Evolutionary conservation across 2,888 invertebrate genomes (phyloP).

Genomic region (Machimus rusticus): DNA sequence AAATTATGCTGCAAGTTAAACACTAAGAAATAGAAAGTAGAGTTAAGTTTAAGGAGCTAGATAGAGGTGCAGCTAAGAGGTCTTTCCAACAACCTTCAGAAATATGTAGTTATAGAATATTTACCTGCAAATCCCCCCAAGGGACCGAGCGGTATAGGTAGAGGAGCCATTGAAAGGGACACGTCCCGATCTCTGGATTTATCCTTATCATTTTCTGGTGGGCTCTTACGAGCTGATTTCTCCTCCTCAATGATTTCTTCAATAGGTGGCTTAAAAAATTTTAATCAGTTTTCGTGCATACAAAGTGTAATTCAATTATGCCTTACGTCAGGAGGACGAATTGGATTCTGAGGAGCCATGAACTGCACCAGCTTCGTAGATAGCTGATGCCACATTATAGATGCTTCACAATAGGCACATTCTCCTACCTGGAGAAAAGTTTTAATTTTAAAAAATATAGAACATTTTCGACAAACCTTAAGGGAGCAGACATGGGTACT

Average conservation of each 20-base stretch:
- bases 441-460: background rate
- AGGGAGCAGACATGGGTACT: slow-evolving; percentile 68
- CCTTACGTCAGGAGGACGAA: slow-evolving; percentile 79
- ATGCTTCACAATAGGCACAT: slow-evolving; percentile 91
- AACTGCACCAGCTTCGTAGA: slow-evolving; percentile 81
- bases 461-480: slow-evolving; percentile 55
- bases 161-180: slow-evolving; percentile 62
- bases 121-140: slow-evolving; percentile 63
- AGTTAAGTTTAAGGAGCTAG: background rate
- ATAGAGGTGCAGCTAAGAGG: slow-evolving; percentile 53
- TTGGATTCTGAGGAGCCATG: slow-evolving; percentile 77
- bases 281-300: background rate
- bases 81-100: slow-evolving; percentile 40
- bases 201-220: slow-evolving; percentile 73
- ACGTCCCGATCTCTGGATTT: slow-evolving; percentile 71
- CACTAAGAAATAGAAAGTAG: background rate
- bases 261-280: slow-evolving; percentile 65
- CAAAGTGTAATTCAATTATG: background rate
- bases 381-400: slow-evolving; percentile 94
- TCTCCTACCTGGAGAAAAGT: slow-evolving; percentile 65
- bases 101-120: slow-evolving; percentile 48
- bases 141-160: slow-evolving; percentile 63
- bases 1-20: background rate
- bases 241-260: slow-evolving; percentile 76
- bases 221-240: slow-evolving; percentile 70